phyloP scores from a whole-genome alignment of 1,140 invertebrate genomes.

The Ceratina calcarata region DNA sequence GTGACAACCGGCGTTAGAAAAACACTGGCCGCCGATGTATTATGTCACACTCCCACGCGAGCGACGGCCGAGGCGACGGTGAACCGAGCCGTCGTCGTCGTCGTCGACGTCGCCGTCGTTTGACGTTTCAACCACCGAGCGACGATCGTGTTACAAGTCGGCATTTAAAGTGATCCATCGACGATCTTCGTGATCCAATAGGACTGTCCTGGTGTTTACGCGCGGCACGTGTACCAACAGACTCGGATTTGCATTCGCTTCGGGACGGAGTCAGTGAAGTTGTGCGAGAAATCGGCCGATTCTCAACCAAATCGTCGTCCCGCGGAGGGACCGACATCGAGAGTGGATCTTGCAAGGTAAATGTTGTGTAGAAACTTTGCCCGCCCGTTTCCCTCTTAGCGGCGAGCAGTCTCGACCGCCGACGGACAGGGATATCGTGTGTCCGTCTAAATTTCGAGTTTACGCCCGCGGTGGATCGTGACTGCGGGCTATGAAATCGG shows the following conservation, averaged over 20 bases:
- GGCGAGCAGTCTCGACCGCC: no score
- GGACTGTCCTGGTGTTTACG: no score
- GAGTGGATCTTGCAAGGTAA: no score
- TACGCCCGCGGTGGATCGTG: constrained; percentile 52
- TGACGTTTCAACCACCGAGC: constrained; percentile 68
- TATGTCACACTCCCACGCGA: constrained; percentile 77
- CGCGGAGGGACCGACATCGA: no score
- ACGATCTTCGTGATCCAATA: not conserved
- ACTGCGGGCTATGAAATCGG: constrained; percentile 74
- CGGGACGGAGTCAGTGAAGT: no score
- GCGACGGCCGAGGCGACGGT: constrained; percentile 59
- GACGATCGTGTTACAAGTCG: constrained; percentile 32
- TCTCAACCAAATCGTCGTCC: no score
- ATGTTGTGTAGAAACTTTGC: no score
- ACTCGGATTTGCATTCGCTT: no score
- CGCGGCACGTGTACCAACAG: no score
- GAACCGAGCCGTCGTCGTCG: constrained; percentile 48
- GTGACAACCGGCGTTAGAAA: constrained; percentile 10
- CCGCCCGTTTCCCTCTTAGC: no score
- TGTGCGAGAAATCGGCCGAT: no score
- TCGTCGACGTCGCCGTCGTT: constrained; percentile 47
- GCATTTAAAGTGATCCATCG: not conserved
- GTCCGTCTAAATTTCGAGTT: constrained; percentile 11
- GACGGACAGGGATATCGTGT: not conserved
- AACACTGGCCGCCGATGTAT: constrained; percentile 48